Percentiles rank a stretch among this genome's conserved stretches.
Conservation (phyloP, 2,113 vertebrate genomes). For the Rafetus swinhoei region DNA sequence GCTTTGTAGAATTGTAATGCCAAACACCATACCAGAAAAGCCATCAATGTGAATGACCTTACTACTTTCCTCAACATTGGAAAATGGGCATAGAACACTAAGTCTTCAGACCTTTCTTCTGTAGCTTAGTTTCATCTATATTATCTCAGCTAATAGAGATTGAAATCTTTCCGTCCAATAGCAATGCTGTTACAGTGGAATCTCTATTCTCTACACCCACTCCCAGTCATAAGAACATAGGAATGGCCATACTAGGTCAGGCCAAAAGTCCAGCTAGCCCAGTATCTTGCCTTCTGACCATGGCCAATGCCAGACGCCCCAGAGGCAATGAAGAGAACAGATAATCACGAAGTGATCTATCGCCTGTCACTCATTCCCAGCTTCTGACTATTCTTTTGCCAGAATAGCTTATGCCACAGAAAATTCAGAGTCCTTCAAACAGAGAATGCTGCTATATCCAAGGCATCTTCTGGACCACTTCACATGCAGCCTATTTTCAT, state of each 20-base stretch:
- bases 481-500: neutral
- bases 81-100: neutral
- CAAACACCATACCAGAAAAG: too few relatives aligned
- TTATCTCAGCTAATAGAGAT: neutral
- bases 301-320: too few relatives aligned
- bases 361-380: too few relatives aligned
- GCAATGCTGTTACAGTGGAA: rapidly evolving
- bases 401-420: rapidly evolving
- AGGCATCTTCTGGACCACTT: neutral
- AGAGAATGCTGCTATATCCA: rapidly evolving
- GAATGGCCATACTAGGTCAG: too few relatives aligned
- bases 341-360: too few relatives aligned
- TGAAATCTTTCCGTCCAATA: neutral
- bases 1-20: too few relatives aligned
- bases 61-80: neutral
- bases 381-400: too few relatives aligned
- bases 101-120: neutral
- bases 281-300: too few relatives aligned
- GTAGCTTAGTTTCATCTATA: neutral
- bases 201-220: neutral
- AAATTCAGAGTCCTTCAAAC: neutral
- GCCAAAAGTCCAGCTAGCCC: too few relatives aligned
- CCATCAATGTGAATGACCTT: neutral
- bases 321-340: too few relatives aligned
- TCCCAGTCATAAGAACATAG: neutral